A percentile compares a stretch with the other conserved stretches of the same genome.
Evolutionary conservation across 30 jellyfish, hydroid and myxozoan species (phyloP).

Genomic region (Cassiopea andromeda): DNA sequence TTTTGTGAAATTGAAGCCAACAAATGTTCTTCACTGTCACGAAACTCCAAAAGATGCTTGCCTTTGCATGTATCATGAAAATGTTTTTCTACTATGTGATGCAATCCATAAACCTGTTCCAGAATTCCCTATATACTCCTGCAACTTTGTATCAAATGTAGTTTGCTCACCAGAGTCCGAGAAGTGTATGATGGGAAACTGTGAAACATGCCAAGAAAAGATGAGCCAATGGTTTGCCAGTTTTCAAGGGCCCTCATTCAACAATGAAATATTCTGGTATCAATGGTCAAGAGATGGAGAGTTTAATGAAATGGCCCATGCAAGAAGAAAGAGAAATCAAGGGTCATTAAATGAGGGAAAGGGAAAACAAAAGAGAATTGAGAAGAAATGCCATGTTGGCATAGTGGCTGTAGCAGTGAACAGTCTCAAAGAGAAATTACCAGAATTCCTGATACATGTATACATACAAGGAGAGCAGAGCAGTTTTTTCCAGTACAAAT

Average conservation of each 20-base stretch:
- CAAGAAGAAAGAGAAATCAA: slow-evolving; percentile 18
- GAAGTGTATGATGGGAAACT: slow-evolving; percentile 53
- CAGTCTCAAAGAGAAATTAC: slow-evolving; percentile 34
- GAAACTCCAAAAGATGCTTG: slow-evolving; percentile 43
- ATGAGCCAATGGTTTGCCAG: neutral
- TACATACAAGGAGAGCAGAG: slow-evolving; percentile 54
- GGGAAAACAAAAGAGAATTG: no score
- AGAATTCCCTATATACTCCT: slow-evolving; percentile 59
- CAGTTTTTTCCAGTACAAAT: slow-evolving; percentile 45
- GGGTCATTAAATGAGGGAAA: slow-evolving; percentile 1
- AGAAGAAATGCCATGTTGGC: slow-evolving; percentile 44
- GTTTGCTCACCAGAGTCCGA: slow-evolving; percentile 64
- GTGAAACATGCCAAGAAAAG: slow-evolving; percentile 18
- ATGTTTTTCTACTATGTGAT: slow-evolving; percentile 30
- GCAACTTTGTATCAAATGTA: slow-evolving; percentile 56
- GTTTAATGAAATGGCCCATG: neutral
- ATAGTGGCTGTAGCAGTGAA: slow-evolving; percentile 65
- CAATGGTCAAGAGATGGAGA: slow-evolving; percentile 19
- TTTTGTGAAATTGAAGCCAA: slow-evolving; percentile 25
- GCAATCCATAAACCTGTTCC: slow-evolving; percentile 62
- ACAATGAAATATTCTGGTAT: slow-evolving; percentile 19
- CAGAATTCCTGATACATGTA: slow-evolving; percentile 55
- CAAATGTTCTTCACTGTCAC: slow-evolving; percentile 43
- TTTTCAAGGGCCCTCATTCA: neutral
- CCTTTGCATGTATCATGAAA: neutral